Base-by-base conservation (phyloP, 2,113 vertebrate species). In the Semnornis frantzii region DNA sequence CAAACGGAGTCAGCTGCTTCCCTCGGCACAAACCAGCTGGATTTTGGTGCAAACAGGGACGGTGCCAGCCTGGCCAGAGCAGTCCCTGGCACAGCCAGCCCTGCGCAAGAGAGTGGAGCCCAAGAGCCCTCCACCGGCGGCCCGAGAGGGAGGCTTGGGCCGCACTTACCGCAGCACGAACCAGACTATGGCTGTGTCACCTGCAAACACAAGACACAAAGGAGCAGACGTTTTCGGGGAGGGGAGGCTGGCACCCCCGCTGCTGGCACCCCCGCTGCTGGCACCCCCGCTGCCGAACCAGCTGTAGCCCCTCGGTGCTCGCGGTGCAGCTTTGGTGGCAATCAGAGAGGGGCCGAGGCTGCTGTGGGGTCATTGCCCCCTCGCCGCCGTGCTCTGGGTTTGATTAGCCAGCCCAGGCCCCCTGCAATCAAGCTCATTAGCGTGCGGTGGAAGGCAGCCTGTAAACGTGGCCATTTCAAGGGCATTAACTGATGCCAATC, bases 191-290 rank as follows among this genome's bases (percentile, higher is more conserved):
- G 85, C 5, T 96, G 46, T 83, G 33, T 94, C 94, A 97, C 96
- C 96, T 97, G 96, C 65, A 86, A 94, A 93, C 87, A 95, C 62
- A 97, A 95, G 89, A 96, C 8, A 82, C 59, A 33, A 82, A 75
- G 89, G 73, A 83, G 82, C 20, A 2, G 50, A 57, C 0, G 11
- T 68, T 70, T 54, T 50, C 7, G 2, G 3, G 6, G 31, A 13
- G 23, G 16, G 7, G 12, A 24, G 3, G 2, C 0, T 3, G 50
- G 42, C 3, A 52, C 50, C 50, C 50, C 50, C 50, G 5, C 37
- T 39, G 37, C 37, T 57, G 89, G 70, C n/a, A 28, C 12, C 34
- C 81, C 65, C n/a, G 4, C 9, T 3, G 2, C 64, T 57, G 89
- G 70, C n/a, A 28, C 12, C 34, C 81, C 65, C 34, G 4, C 9